These are phyloP conservation scores for Megalonaias nervosa DNA, from an alignment of 1,140 invertebrate species.

Conservation along the genomic window DNA sequence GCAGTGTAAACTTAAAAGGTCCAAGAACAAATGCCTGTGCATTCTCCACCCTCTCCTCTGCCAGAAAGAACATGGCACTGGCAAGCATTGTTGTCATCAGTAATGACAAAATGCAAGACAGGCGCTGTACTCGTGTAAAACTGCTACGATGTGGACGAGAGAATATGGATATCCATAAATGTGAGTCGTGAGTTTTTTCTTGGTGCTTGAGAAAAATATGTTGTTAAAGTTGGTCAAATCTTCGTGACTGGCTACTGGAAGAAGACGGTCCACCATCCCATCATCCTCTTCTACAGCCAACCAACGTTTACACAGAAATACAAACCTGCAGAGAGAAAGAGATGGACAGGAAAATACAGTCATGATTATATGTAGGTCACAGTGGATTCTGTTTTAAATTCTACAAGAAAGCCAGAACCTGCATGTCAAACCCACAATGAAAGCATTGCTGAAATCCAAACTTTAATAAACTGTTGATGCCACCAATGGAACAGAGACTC, in stretches of 20 bases:
- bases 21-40: conserved; percentile 38
- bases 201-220: conserved; percentile 51
- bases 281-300: conserved; percentile 68
- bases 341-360: too few relatives aligned
- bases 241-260: conserved; percentile 47
- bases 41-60: conserved; percentile 22
- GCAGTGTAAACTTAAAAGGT: conserved; percentile 51
- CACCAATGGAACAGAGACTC: too few relatives aligned
- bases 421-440: too few relatives aligned
- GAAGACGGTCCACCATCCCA: conserved; percentile 55
- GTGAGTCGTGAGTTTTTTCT: conserved; percentile 55
- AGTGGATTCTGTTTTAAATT: too few relatives aligned
- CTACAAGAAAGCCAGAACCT: too few relatives aligned
- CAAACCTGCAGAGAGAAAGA: conserved; percentile 35
- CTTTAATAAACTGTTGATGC: too few relatives aligned
- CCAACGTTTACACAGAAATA: conserved; percentile 68
- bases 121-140: conserved; percentile 67
- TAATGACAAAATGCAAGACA: conserved; percentile 65
- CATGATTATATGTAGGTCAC: too few relatives aligned
- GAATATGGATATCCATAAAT: conserved; percentile 51
- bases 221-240: conserved; percentile 53
- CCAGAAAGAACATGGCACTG: conserved; percentile 68
- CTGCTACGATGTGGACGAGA: conserved; percentile 41
- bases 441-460: too few relatives aligned
- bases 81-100: conserved; percentile 67